These are phyloP conservation scores for Eledona agricola DNA, from an alignment of 2,888 invertebrate species.

Conservation along the genomic window DNA sequence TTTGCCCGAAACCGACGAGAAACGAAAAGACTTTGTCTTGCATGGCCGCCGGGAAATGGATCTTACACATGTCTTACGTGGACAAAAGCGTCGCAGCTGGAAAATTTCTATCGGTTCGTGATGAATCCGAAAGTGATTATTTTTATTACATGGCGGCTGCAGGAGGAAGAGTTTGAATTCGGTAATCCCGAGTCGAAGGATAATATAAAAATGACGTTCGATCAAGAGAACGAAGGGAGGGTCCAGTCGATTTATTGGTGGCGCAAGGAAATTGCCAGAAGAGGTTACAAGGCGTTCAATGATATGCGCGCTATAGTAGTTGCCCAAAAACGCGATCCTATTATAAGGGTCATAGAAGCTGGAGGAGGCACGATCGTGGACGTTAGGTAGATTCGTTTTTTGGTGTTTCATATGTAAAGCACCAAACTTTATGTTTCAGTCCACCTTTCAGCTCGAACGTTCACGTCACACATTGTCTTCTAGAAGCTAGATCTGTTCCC, in stretches of 20 bases:
- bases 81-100: constrained; percentile 71
- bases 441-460: constrained; percentile 67
- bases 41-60: constrained; percentile 90
- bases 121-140: constrained; percentile 5
- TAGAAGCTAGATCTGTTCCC: constrained; percentile 65
- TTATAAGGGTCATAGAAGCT: constrained; percentile 76
- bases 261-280: constrained; percentile 68
- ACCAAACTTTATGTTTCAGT: constrained; percentile 55
- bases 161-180: constrained; percentile 88
- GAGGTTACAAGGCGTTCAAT: constrained; percentile 61
- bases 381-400: constrained; percentile 63
- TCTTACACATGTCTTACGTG: constrained; percentile 83
- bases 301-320: constrained; percentile 69
- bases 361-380: constrained; percentile 78
- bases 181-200: constrained; percentile 74
- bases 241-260: constrained; percentile 72
- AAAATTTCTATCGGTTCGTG: constrained; percentile 70
- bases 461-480: constrained; percentile 75
- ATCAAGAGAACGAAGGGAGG: constrained; percentile 61
- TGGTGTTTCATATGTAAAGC: constrained; percentile 8
- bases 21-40: constrained; percentile 90
- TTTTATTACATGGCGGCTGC: constrained; percentile 35
- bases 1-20: constrained; percentile 77
- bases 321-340: constrained; percentile 68
- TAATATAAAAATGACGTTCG: constrained; percentile 62